These are phyloP conservation scores for Myotis vivesi DNA, from an alignment of 2,797 vertebrate genomes.

Conservation along the genomic window DNA sequence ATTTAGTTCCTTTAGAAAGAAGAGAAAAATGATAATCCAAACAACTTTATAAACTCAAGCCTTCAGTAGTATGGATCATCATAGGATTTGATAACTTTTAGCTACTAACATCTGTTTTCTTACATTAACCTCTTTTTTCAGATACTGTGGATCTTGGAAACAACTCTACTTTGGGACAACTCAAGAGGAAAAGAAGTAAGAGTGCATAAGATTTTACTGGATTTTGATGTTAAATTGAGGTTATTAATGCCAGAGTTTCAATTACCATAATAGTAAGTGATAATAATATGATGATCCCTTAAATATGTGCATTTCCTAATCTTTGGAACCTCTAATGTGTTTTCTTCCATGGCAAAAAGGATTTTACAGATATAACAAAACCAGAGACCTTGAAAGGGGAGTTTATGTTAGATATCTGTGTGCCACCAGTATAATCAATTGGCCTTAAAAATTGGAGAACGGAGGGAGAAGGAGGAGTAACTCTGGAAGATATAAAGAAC, in stretches of 20 bases:
- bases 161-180: neutral
- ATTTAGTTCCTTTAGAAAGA: slow-evolving; percentile 7
- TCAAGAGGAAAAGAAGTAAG: slow-evolving; percentile 59
- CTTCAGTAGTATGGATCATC: neutral
- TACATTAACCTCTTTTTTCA: slow-evolving; percentile 5
- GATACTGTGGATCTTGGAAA: neutral
- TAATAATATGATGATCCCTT: neutral
- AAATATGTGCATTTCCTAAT: neutral
- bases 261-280: neutral
- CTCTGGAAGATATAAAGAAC: neutral
- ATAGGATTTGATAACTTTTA: neutral
- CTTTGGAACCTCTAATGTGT: neutral
- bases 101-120: neutral
- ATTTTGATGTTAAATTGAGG: neutral
- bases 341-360: neutral
- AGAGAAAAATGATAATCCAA: neutral
- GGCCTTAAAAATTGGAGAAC: neutral
- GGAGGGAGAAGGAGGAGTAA: neutral
- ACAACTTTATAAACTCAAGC: neutral
- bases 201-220: neutral
- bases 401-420: neutral
- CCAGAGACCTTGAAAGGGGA: neutral
- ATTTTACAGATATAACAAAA: neutral
- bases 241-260: neutral
- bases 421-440: neutral